A percentile compares a stretch with the other conserved stretches of the same genome.
phyloP scores from a whole-genome alignment of 2,797 vertebrate species.

The Sebastes dallii region DNA sequence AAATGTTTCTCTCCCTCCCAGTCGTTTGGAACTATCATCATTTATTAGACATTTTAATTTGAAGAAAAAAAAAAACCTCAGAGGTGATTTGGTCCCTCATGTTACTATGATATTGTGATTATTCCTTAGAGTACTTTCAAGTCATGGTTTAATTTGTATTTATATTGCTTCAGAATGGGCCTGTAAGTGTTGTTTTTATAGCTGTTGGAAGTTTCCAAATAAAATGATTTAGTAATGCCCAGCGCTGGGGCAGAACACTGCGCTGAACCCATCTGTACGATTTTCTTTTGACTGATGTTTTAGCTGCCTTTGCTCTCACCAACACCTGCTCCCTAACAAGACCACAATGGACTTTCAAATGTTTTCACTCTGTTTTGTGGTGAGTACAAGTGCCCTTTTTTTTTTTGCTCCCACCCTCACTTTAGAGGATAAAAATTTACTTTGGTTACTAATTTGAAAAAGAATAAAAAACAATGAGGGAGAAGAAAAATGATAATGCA shows the following conservation, averaged over 20 bases:
- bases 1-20: neutral
- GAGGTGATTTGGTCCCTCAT: neutral
- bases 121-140: slow-evolving; percentile 45
- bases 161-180: slow-evolving; percentile 59
- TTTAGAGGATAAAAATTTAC: neutral
- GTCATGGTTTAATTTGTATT: slow-evolving; percentile 55
- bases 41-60: slow-evolving; percentile 14
- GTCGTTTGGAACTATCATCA: neutral
- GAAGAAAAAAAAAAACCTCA: neutral
- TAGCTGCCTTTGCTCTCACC: neutral
- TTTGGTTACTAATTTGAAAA: neutral
- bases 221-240: slow-evolving; percentile 39
- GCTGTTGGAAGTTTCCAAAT: slow-evolving; percentile 54
- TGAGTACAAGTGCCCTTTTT: slow-evolving; percentile 14
- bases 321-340: slow-evolving; percentile 14
- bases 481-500: neutral
- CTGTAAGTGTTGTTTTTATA: slow-evolving; percentile 50
- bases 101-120: slow-evolving; percentile 42
- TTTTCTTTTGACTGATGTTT: neutral
- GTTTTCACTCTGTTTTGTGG: slow-evolving; percentile 6
- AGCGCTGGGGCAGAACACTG: neutral
- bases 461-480: too few species aligned
- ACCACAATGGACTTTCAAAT: neutral
- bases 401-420: neutral
- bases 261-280: slow-evolving; percentile 2